Evolutionary conservation across 2,113 vertebrate species (phyloP).

Genomic region (Fukomys damarensis): DNA sequence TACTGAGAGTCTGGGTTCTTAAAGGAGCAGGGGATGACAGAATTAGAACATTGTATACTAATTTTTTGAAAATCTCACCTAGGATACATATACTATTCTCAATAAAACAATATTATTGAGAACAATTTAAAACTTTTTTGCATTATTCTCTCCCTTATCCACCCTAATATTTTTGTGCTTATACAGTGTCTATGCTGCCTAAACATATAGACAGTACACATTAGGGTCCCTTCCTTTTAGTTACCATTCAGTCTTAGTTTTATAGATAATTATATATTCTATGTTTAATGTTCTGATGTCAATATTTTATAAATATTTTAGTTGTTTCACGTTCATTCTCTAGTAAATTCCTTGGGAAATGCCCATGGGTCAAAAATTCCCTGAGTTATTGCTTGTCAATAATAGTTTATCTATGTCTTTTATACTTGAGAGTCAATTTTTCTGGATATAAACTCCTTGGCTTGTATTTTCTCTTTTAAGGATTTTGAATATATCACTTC

Average conservation of each 20-base stretch:
- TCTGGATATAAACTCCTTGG: constrained; percentile 9
- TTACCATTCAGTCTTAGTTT: background rate
- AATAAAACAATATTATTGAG: background rate
- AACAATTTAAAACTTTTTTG: background rate
- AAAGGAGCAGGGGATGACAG: background rate
- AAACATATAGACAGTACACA: background rate
- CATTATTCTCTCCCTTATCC: background rate
- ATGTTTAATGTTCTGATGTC: background rate
- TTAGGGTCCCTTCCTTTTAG: background rate
- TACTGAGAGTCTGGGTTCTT: background rate
- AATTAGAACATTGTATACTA: background rate
- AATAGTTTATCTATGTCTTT: background rate
- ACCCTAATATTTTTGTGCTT: background rate
- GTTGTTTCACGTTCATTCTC: background rate
- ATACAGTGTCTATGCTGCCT: background rate
- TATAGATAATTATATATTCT: background rate
- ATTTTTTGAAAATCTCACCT: background rate
- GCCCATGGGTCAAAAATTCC: background rate
- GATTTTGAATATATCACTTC: background rate
- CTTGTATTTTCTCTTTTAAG: constrained; percentile 10
- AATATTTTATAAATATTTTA: background rate
- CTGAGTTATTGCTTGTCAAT: background rate
- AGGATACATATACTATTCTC: background rate
- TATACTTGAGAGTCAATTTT: constrained; percentile 10
- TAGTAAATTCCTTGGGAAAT: background rate